Conservation (phyloP, 2,888 invertebrate genomes). For the Cataglyphis cursor region DNA sequence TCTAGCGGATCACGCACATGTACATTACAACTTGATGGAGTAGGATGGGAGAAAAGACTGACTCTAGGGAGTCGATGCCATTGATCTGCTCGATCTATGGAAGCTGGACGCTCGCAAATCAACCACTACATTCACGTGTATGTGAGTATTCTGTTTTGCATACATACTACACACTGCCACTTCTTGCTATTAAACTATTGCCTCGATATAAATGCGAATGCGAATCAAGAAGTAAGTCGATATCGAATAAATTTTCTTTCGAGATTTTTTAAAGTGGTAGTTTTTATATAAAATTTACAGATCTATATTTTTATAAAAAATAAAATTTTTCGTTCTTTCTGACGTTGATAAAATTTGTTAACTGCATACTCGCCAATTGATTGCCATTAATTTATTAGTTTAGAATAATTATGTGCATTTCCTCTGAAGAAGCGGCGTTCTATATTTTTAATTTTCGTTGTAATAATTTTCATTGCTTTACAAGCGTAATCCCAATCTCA, state of each 20-base stretch:
- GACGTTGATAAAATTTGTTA: background rate
- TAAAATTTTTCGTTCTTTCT: background rate
- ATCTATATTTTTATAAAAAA: background rate
- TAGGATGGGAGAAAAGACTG: conserved; percentile 81
- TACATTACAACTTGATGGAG: conserved; percentile 76
- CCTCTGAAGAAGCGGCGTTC: background rate
- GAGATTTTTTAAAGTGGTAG: too few relatives aligned
- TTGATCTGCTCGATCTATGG: conserved; percentile 82
- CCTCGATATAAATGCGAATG: conserved; percentile 16
- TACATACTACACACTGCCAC: conserved; percentile 32
- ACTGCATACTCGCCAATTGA: background rate
- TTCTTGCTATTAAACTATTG: conserved; percentile 30
- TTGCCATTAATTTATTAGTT: background rate
- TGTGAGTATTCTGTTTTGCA: conserved; percentile 48
- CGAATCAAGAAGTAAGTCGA: background rate
- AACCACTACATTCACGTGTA: conserved; percentile 69
- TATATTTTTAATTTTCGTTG: background rate
- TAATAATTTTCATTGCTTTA: conserved; percentile 36
- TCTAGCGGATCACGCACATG: conserved; percentile 58
- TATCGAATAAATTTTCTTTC: background rate
- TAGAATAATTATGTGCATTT: background rate
- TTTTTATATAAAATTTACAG: background rate
- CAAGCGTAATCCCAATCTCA: conserved; percentile 56
- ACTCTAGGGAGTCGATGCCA: conserved; percentile 81
- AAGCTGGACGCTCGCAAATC: conserved; percentile 83